Conservation (phyloP, 1,140 invertebrate species). For the Aethina tumida region DNA sequence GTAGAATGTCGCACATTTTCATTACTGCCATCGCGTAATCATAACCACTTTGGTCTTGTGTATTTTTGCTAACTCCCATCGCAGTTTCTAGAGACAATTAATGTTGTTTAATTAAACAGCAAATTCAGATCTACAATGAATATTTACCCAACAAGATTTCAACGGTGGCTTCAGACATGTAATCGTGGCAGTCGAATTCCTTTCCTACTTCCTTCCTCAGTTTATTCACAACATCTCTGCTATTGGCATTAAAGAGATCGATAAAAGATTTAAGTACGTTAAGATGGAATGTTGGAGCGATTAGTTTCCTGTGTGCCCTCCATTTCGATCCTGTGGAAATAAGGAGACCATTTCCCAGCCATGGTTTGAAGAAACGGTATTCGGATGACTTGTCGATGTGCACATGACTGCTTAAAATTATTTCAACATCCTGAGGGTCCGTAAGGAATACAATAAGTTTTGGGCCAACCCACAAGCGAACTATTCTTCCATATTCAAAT, state of each 20-base stretch:
- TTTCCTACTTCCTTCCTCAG: conserved; percentile 54
- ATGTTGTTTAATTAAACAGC: neutral
- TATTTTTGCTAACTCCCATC: conserved; percentile 68
- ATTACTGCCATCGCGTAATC: conserved; percentile 78
- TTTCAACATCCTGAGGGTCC: conserved; percentile 63
- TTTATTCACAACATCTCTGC: conserved; percentile 53
- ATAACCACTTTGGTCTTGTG: conserved; percentile 63
- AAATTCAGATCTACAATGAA: conserved; percentile 13
- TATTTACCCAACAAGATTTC: conserved; percentile 63
- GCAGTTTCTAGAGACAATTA: conserved; percentile 55
- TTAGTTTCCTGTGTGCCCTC: conserved; percentile 69
- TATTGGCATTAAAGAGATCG: conserved; percentile 70
- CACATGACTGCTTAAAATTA: conserved; percentile 63
- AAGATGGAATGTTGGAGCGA: conserved; percentile 74
- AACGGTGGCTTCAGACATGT: conserved; percentile 75
- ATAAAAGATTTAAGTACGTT: conserved; percentile 76
- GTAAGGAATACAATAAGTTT: conserved; percentile 59
- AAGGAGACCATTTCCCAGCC: conserved; percentile 80
- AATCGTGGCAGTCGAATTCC: conserved; percentile 67
- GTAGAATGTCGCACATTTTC: conserved; percentile 76
- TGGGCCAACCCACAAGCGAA: conserved; percentile 64
- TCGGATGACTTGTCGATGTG: conserved; percentile 73
- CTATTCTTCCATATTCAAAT: conserved; percentile 44
- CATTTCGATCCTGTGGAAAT: conserved; percentile 73
- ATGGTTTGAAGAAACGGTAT: conserved; percentile 79